Base-by-base conservation (phyloP, 35 echinoderm and acorn worm genomes). In the Antedon bifida region DNA sequence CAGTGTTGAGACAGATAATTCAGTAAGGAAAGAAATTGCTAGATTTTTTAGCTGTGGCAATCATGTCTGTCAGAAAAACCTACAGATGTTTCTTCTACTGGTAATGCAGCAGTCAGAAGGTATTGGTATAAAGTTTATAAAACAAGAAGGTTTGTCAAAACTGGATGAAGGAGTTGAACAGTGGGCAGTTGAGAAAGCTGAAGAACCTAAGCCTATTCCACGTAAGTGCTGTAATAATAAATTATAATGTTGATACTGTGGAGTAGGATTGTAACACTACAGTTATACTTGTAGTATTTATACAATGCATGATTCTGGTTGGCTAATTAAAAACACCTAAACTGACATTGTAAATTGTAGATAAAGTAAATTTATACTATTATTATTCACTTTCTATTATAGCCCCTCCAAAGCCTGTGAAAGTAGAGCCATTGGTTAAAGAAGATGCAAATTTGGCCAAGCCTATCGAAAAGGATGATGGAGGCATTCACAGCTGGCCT, bases 401-500 rank as follows among this genome's bases (percentile, higher is more conserved):
- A 42, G 38, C 38, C 4, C 38, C 38, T 42, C 38, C 38, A 42
- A 42, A 42, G 14, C 38, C 38, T 7, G 5, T 14, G 14, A 4
- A 4, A 42, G 38, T 42, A 42, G 38, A 14, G 14, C 14, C 38
- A 14, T 42, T 14, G 14, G 38, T 42, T 7, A 42, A 64, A 35
- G 35, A 45, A 30, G 16, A 30, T 31, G 36, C 12, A 31, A 39
- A 34, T 17, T 30, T 31, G 11, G 34, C 29, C 30, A 28, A 76
- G 13, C 4, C 8, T 29, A 36, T 77, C 23, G 84, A 79, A 45
- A 33, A 31, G 5, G 76, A 86, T 33, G 84, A 77, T 45, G 33
- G 31, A 34, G 73, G 38, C 21, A 86, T 86, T 23, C 29, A 77
- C 34, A 46, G 84, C 76, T 86, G 84, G 84, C 84, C 84, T 7